phyloP scores from a whole-genome alignment of 2,888 invertebrate genomes.

The Drosophila limbata region DNA sequence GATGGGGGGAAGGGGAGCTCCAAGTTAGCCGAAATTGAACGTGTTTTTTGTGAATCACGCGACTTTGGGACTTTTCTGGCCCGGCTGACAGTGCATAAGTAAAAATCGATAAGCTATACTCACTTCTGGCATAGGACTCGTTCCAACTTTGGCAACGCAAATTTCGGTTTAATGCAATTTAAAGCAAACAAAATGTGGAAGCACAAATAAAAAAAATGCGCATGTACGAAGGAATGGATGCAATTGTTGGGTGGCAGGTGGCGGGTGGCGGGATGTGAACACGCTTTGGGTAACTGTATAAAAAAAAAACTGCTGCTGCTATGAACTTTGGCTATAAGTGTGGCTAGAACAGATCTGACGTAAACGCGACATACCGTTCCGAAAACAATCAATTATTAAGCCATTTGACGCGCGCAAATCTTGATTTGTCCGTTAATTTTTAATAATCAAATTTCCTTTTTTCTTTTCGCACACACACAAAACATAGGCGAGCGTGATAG shows the following conservation, averaged over 20 bases:
- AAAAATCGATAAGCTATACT: constrained; percentile 76
- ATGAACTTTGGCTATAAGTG: constrained; percentile 49
- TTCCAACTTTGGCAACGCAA: constrained; percentile 32
- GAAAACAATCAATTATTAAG: constrained; percentile 52
- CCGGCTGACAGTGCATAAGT: constrained; percentile 37
- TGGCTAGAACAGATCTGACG: constrained; percentile 32
- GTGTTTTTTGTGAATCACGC: constrained; percentile 72
- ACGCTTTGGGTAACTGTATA: constrained; percentile 53
- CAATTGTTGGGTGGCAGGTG: constrained; percentile 10
- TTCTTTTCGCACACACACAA: constrained; percentile 32
- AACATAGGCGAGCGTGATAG: constrained; percentile 41
- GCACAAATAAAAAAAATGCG: constrained; percentile 20
- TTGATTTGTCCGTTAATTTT: constrained; percentile 45
- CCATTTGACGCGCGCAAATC: constrained; percentile 54
- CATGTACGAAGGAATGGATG: constrained; percentile 22
- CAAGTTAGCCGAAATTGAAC: constrained; percentile 55
- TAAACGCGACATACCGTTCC: constrained; percentile 58
- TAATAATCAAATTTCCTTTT: constrained; percentile 31
- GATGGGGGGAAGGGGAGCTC: constrained; percentile 1
- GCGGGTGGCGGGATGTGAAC: constrained; percentile 43
- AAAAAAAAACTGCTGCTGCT: constrained; percentile 53
- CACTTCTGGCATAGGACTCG: constrained; percentile 63
- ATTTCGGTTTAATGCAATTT: constrained; percentile 35
- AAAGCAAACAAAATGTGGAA: constrained; percentile 43
- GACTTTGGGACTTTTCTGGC: constrained; percentile 50